Evolutionary conservation across 2,797 vertebrate species (phyloP), one percentile per base, ranked within the genome.

Genomic region (Acridotheres tristis): DNA sequence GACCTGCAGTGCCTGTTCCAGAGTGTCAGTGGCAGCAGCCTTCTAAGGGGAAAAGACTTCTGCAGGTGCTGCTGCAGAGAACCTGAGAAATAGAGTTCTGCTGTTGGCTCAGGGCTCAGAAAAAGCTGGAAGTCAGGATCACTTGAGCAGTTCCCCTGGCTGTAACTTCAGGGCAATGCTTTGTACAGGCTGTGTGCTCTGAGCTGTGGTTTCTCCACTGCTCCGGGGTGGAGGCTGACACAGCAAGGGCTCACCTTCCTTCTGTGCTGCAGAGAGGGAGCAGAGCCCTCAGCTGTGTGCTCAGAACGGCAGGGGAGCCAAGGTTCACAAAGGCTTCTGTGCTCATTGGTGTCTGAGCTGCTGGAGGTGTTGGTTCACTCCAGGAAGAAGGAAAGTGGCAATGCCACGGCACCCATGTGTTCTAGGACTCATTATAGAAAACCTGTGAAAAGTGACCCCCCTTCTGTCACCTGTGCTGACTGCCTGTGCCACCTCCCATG

Each of bases 111-210:
- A 45, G 55, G 27, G 42, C 72, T 88, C 58, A 63, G 76, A 29
- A 43, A 22, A 71, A 58, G 17, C 18, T 6, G 2, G 14, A 12
- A 26, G n/a, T 32, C 0, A 1, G 45, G n/a, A 68, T 36, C 13
- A 38, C 51, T 40, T 30, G 14, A 58, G 40, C 50, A 63, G 27
- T 20, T 59, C 16, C 26, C 7, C 36, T 51, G 19, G 3, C 25
- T 38, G 1, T 18, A 32, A 11, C 18, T 27, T 40, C 30, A 63
- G n/a, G 22, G 32, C 3, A 2, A 10, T 47, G n/a, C 27, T 59
- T 55, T 27, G 30, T 30, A 8, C 19, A 34, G 58, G 16, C 42
- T 22, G 12, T 32, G n/a, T 13, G 79, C 62, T 32, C 58, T 63
- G n/a, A 90, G 50, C 54, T 58, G 29, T 15, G 29, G 7, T 38